phyloP scores from a whole-genome alignment of 2,797 vertebrate genomes.

The Eupleurogrammus muticus region DNA sequence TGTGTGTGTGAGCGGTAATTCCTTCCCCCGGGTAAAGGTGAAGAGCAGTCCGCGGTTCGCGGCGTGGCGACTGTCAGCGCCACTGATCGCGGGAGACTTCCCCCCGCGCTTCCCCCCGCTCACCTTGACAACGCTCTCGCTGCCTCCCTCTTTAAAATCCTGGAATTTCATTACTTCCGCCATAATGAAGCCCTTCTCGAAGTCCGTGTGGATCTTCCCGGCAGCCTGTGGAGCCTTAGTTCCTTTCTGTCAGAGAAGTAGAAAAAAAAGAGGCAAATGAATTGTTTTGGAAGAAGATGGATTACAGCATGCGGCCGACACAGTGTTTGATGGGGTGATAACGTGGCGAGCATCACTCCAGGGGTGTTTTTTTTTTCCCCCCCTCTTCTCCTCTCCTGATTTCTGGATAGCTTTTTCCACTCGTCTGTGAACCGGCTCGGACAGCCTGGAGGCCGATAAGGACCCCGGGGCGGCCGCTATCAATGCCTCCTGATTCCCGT shows the following conservation, averaged over 20 bases:
- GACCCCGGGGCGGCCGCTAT: slow-evolving; percentile 83
- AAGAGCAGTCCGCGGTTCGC: slow-evolving; percentile 77
- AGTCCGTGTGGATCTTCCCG: slow-evolving; percentile 93
- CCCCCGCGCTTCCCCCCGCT: slow-evolving; percentile 85
- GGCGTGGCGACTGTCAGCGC: slow-evolving; percentile 81
- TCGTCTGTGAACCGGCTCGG: slow-evolving; percentile 76
- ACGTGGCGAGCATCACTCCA: slow-evolving; percentile 67
- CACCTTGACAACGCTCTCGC: slow-evolving; percentile 94
- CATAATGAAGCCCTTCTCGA: slow-evolving; percentile 98
- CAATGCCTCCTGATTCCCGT: slow-evolving; percentile 86
- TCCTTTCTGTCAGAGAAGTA: slow-evolving; percentile 89
- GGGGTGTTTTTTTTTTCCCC: slow-evolving; percentile 73
- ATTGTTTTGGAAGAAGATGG: slow-evolving; percentile 89
- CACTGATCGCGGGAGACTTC: slow-evolving; percentile 82
- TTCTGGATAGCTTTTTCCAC: slow-evolving; percentile 82
- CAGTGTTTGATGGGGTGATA: slow-evolving; percentile 80
- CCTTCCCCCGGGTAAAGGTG: slow-evolving; percentile 84
- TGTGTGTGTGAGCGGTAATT: slow-evolving; percentile 77
- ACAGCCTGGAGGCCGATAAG: slow-evolving; percentile 85
- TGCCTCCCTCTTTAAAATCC: slow-evolving; percentile 96
- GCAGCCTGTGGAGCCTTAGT: slow-evolving; percentile 95
- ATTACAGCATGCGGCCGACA: slow-evolving; percentile 81
- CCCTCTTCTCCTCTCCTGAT: slow-evolving; percentile 64
- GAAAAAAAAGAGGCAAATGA: slow-evolving; percentile 84
- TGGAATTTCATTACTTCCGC: slow-evolving; percentile 97